Evolutionary conservation across 2,797 vertebrate species (phyloP).

Genomic region (Bradypodion ventrale): DNA sequence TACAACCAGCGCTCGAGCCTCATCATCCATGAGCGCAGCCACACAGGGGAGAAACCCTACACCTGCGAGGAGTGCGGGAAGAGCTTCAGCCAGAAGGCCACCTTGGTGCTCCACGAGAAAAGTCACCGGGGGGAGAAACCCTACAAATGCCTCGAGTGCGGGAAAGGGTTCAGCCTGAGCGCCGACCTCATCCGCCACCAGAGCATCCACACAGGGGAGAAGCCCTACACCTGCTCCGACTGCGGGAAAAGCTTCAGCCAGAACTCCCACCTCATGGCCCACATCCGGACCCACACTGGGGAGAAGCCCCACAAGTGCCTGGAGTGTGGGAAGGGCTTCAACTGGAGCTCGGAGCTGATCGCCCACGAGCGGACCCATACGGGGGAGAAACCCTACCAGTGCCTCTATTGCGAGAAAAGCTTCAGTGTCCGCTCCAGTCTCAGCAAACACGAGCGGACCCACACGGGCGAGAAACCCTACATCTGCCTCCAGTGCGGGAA

Average conservation of each 20-base stretch:
- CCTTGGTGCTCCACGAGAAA: slow-evolving; percentile 65
- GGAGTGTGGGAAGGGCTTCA: slow-evolving; percentile 33
- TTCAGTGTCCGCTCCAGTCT: slow-evolving; percentile 28
- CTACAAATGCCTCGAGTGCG: slow-evolving; percentile 64
- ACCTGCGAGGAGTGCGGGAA: slow-evolving; percentile 60
- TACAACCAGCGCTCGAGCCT: slow-evolving; percentile 55
- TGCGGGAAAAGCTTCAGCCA: slow-evolving; percentile 38
- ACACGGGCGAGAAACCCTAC: slow-evolving; percentile 31
- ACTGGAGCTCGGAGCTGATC: slow-evolving; percentile 19
- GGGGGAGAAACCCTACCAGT: slow-evolving; percentile 29
- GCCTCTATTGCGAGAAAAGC: slow-evolving; percentile 31
- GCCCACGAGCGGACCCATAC: slow-evolving; percentile 30
- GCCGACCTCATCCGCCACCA: slow-evolving; percentile 57
- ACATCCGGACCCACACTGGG: slow-evolving; percentile 31
- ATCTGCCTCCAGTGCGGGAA: slow-evolving; percentile 36
- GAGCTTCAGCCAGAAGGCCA: slow-evolving; percentile 68
- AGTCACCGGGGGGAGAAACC: slow-evolving; percentile 69
- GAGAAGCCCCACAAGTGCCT: slow-evolving; percentile 39
- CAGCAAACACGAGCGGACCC: slow-evolving; percentile 26
- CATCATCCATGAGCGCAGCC: slow-evolving; percentile 48
- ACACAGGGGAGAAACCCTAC: slow-evolving; percentile 39
- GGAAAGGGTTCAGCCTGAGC: slow-evolving; percentile 61
- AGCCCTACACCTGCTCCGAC: slow-evolving; percentile 56
- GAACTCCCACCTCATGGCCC: slow-evolving; percentile 37
- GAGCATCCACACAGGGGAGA: slow-evolving; percentile 60